Base-by-base conservation (phyloP, 92 coral and sea anemone genomes). In the Pocillopora meandrina region DNA sequence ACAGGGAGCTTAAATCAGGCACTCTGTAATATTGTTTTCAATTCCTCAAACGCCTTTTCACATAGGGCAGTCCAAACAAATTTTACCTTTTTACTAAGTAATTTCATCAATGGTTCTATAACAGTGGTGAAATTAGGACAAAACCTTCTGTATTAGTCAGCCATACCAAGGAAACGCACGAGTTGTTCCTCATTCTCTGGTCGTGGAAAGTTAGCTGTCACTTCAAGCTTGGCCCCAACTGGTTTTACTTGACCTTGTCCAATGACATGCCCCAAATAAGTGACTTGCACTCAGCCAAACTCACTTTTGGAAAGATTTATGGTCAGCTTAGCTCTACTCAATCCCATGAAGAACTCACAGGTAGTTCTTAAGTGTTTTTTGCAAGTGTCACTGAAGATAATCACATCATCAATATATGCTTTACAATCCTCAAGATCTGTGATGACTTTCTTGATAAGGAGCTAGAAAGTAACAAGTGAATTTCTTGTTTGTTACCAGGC, bases 81-180 rank as follows among this genome's bases (percentile, higher is more conserved):
- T 31, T 72, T 80, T 8, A 21, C 87, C 42, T 62, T 61, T 76
- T 86, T 92, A 15, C 74, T 59, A 5, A 79, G 78, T 20, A 92
- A 65, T 26, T 49, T 80, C 0, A 85, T 89, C 42, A 92, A 70
- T 1, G 91, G 91, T 65, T 79, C 87, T 9, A 87, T 55, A 31
- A 89, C 69, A 0, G 71, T 10, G 3, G 95, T 79, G 76, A 89
- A 86, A 81, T 92, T 87, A 13, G 62, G 89, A 20, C 84, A 79
- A 60, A 90, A 89, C 88, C 69, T 84, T 18, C 95, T 63, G 83
- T 87, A 90, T 55, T 90, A 92, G 0, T 82, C 85, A 19, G 91
- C 89, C 80, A 92, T 83, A 10, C 95, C 93, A 5, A 92, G 91
- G 56, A 92, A 92, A 17, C 93, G 87, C 87, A 72, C n/a, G n/a